Evolutionary conservation across 2,888 invertebrate genomes (phyloP), one percentile per base, ranked within the genome.

Genomic region (Drosophila trichaetosa): DNA sequence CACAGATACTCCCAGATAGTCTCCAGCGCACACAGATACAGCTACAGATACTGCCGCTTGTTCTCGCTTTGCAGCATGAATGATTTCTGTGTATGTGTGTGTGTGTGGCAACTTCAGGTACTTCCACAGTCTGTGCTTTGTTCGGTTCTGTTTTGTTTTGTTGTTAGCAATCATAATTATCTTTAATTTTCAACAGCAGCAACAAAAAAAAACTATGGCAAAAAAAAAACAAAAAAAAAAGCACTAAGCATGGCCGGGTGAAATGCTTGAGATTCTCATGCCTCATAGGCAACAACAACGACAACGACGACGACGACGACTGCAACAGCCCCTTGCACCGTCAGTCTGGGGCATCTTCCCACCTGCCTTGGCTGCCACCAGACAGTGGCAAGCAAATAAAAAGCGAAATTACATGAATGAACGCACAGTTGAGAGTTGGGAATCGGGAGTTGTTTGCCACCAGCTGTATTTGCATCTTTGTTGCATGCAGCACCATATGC

Each of bases 111-210:
- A 42, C 63, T 67, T 69, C 63, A 57, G 66, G 73, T 61, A 48
- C 57, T 40, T 73, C 57, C 73, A 38, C 59, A 57, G 60, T 51
- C 42, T 59, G 67, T 36, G 61, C 46, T 52, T 59, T 73, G 48
- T 46, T 46, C 46, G 46, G 46, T 62, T 34, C 24, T 53, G 36
- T 24, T 8, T 53, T 64, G 38, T 21, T 73, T 56, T 36, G 62
- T 79, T 78, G 84, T 53, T 76, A 80, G 86, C 81, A 85, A 82
- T 82, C 82, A 82, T 86, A 82, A 82, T 82, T 82, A 82, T 82
- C 82, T 82, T 85, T 80, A 83, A 85, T 85, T 82, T 70, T 54
- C 51, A 56, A 68, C 61, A 77, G 56, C 42, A 62, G 34, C 40
- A 62, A 69, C 31, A 33, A 24, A 73, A 67, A 33, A 48, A 36